Conservation (phyloP, 2,888 invertebrate genomes). For the Acrobasis repandana region DNA sequence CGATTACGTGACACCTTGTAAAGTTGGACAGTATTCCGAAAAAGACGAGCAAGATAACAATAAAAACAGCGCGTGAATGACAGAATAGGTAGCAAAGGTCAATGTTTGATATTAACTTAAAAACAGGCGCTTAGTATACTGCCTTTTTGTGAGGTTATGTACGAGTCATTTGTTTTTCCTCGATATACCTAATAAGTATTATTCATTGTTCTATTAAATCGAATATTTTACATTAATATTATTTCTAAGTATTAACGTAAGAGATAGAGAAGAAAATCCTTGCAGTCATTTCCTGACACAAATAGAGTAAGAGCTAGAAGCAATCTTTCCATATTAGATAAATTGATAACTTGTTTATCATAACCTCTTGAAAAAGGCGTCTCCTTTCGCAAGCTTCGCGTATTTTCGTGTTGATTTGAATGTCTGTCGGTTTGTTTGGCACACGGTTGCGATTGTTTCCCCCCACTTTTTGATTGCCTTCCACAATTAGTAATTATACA, state of each 20-base stretch:
- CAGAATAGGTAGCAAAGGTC: not conserved
- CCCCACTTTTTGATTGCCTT: not conserved
- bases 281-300: not conserved
- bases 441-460: conserved; percentile 11
- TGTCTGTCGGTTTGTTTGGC: conserved; percentile 9
- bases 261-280: too few species aligned
- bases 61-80: not conserved
- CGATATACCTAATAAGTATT: too few species aligned
- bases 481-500: not conserved
- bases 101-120: not conserved
- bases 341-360: not conserved
- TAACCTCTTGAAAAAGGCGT: not conserved
- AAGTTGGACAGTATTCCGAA: too few species aligned
- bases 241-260: too few species aligned
- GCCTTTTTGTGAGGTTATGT: not conserved
- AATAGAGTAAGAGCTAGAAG: not conserved
- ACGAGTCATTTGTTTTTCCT: not conserved
- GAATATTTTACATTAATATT: too few species aligned
- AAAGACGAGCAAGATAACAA: too few species aligned
- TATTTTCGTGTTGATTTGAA: conserved; percentile 7
- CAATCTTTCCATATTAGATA: not conserved
- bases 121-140: not conserved
- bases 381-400: conserved; percentile 10
- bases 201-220: too few species aligned
- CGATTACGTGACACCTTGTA: too few species aligned